These are phyloP conservation scores for Ctenicera cuprea DNA, from an alignment of 2,888 invertebrate species.

Conservation along the genomic window DNA sequence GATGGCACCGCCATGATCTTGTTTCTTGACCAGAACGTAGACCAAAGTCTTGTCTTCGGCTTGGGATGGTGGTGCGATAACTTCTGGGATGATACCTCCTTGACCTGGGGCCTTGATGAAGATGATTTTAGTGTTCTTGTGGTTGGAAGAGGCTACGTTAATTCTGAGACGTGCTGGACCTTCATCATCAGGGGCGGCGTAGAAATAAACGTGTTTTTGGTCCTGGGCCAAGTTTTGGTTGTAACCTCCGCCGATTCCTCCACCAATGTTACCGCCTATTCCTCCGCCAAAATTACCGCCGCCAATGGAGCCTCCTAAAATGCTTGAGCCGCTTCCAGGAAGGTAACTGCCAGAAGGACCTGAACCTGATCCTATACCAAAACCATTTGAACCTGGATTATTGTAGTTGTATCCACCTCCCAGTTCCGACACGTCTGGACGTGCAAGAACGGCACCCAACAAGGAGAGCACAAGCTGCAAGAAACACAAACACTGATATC, in stretches of 20 bases:
- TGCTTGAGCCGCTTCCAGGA: not conserved
- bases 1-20: slow-evolving; percentile 87
- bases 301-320: not conserved
- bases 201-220: slow-evolving; percentile 67
- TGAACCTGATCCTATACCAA: not conserved
- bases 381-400: slow-evolving; percentile 33
- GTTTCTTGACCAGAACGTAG: slow-evolving; percentile 72
- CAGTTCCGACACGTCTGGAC: slow-evolving; percentile 72
- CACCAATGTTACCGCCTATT: not conserved
- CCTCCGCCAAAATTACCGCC: not conserved
- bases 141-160: slow-evolving; percentile 63
- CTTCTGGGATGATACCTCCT: slow-evolving; percentile 60
- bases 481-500: slow-evolving; percentile 21
- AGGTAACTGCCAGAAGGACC: slow-evolving; percentile 31
- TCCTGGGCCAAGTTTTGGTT: slow-evolving; percentile 53
- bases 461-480: slow-evolving; percentile 62
- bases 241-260: not conserved
- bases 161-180: slow-evolving; percentile 61
- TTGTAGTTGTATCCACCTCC: slow-evolving; percentile 70
- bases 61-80: slow-evolving; percentile 61
- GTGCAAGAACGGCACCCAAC: slow-evolving; percentile 75
- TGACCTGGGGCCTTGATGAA: slow-evolving; percentile 71
- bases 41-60: slow-evolving; percentile 68
- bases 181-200: slow-evolving; percentile 67
- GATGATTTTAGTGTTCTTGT: slow-evolving; percentile 71